Evolutionary conservation across 1,140 invertebrate genomes (phyloP).

Genomic region (Varroa destructor): DNA sequence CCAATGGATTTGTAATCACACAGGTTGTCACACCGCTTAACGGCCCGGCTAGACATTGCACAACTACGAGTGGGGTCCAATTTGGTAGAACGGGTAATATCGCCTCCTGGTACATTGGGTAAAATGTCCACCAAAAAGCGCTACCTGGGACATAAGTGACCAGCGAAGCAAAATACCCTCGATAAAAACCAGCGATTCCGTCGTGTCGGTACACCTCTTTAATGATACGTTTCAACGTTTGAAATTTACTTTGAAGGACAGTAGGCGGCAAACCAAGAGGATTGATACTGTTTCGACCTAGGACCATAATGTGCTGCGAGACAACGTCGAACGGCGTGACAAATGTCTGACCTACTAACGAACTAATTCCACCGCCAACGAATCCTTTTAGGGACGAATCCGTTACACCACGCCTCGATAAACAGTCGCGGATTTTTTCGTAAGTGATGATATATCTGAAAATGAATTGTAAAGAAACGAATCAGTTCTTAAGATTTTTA

Average conservation of each 20-base stretch:
- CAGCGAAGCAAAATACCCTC: constrained; percentile 79
- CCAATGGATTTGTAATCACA: constrained; percentile 83
- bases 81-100: constrained; percentile 55
- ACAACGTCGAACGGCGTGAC: constrained; percentile 91
- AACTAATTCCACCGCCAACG: constrained; percentile 62
- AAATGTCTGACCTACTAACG: constrained; percentile 81
- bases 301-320: constrained; percentile 90
- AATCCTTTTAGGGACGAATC: constrained; percentile 54
- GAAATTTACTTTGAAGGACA: not conserved
- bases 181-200: constrained; percentile 74
- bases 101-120: constrained; percentile 79
- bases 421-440: constrained; percentile 70
- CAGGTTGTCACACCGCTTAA: constrained; percentile 80
- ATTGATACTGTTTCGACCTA: constrained; percentile 46
- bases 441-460: constrained; percentile 91
- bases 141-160: constrained; percentile 86
- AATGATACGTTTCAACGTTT: constrained; percentile 47
- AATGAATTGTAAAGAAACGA: no score
- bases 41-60: constrained; percentile 76
- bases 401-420: constrained; percentile 50
- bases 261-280: not conserved
- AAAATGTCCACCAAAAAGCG: constrained; percentile 90
- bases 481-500: not conserved
- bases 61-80: constrained; percentile 65
- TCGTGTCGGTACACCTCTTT: constrained; percentile 59